Conservation (phyloP, 1,140 invertebrate genomes). For the Melitaea cinxia region DNA sequence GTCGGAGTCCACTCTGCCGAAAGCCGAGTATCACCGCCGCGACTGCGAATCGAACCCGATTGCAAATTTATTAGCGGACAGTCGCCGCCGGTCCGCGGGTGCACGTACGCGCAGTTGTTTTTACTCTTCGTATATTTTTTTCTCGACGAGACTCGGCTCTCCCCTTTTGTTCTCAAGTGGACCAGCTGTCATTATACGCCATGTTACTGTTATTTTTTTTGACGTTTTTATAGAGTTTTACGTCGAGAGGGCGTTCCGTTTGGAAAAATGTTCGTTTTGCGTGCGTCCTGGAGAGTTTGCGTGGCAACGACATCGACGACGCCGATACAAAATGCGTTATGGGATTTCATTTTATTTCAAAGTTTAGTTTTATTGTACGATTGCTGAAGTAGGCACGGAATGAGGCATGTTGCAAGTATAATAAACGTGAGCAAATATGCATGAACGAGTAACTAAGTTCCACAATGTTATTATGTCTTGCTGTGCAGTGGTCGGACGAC, state of each 20-base stretch:
- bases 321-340: slow-evolving; percentile 74
- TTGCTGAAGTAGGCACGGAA: slow-evolving; percentile 7
- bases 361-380: slow-evolving; percentile 41
- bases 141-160: slow-evolving; percentile 77
- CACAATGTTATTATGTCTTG: slow-evolving; percentile 28
- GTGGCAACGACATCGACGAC: slow-evolving; percentile 68
- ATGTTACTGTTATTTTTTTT: slow-evolving; percentile 82
- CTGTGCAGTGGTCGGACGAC: slow-evolving; percentile 34
- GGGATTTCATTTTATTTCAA: slow-evolving; percentile 62
- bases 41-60: slow-evolving; percentile 67
- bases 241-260: slow-evolving; percentile 77
- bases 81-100: slow-evolving; percentile 61
- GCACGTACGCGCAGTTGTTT: slow-evolving; percentile 76
- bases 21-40: slow-evolving; percentile 43
- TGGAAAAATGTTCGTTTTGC: slow-evolving; percentile 81
- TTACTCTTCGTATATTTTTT: slow-evolving; percentile 79
- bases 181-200: slow-evolving; percentile 83
- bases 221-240: slow-evolving; percentile 81
- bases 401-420: slow-evolving; percentile 40
- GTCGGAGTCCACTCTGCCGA: slow-evolving; percentile 50
- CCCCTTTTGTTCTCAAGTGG: slow-evolving; percentile 82
- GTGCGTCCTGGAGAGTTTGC: slow-evolving; percentile 75
- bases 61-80: slow-evolving; percentile 77
- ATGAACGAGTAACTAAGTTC: slow-evolving; percentile 22
- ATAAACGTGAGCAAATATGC: slow-evolving; percentile 24